Evolutionary conservation across 2,888 invertebrate genomes (phyloP).

Genomic region (Incurvaria masculella): DNA sequence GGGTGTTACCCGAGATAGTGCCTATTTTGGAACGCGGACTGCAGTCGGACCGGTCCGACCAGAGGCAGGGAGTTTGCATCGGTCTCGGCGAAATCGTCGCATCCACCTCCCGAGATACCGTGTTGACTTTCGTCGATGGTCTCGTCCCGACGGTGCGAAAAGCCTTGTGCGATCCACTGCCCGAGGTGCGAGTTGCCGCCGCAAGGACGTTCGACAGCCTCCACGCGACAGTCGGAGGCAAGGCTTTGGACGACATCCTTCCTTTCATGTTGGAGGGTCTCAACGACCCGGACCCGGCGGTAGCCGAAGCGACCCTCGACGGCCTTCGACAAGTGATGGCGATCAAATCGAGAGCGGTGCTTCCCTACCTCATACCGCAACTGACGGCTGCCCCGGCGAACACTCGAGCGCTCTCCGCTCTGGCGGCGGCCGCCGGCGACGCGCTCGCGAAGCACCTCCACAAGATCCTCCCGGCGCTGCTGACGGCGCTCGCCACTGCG

Average conservation of each 20-base stretch:
- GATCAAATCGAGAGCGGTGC: slow-evolving; percentile 90
- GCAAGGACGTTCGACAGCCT: slow-evolving; percentile 96
- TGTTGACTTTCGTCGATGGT: slow-evolving; percentile 72
- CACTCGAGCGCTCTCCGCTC: slow-evolving; percentile 88
- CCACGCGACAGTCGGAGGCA: slow-evolving; percentile 89
- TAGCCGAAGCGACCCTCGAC: slow-evolving; percentile 90
- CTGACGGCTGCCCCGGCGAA: slow-evolving; percentile 87
- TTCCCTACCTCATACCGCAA: slow-evolving; percentile 95
- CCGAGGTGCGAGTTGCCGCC: slow-evolving; percentile 91
- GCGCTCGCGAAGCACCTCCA: slow-evolving; percentile 86
- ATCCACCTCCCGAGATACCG: slow-evolving; percentile 93
- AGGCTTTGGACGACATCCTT: slow-evolving; percentile 95
- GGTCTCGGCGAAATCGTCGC: slow-evolving; percentile 97
- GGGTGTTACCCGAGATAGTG: slow-evolving; percentile 96
- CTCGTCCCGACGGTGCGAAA: slow-evolving; percentile 92
- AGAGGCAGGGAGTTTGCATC: slow-evolving; percentile 97
- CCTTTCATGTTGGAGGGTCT: slow-evolving; percentile 79
- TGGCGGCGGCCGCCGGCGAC: slow-evolving; percentile 94
- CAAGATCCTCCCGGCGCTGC: slow-evolving; percentile 88
- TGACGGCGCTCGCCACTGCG: slow-evolving; percentile 69
- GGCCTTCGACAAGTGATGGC: slow-evolving; percentile 97
- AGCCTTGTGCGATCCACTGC: slow-evolving; percentile 90
- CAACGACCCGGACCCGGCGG: slow-evolving; percentile 71
- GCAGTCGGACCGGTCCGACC: slow-evolving; percentile 87
- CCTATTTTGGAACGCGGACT: slow-evolving; percentile 94